Evolutionary conservation across 2,888 invertebrate genomes (phyloP).

Genomic region (Pandemis cinnamomeana): DNA sequence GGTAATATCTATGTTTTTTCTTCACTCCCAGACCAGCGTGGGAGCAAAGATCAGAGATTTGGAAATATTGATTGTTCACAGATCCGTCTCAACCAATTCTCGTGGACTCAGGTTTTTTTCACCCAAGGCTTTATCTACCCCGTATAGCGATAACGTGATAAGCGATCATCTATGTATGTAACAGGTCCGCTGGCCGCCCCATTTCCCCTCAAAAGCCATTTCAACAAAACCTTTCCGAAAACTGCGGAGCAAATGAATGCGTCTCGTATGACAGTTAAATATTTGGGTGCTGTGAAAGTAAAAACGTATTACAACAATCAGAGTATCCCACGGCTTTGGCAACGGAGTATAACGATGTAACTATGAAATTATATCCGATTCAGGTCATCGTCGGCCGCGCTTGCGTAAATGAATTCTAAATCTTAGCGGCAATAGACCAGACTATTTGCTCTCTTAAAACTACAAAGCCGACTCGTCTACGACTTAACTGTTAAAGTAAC

Average conservation of each 20-base stretch:
- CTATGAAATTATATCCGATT: conserved; percentile 9
- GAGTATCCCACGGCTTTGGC: conserved; percentile 10
- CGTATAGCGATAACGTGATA: too few relatives aligned
- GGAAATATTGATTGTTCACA: too few relatives aligned
- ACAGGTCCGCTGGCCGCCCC: too few relatives aligned
- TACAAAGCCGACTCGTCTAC: not conserved
- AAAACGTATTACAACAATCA: conserved; percentile 10
- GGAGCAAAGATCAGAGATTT: too few relatives aligned
- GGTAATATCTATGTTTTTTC: too few relatives aligned
- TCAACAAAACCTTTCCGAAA: not conserved
- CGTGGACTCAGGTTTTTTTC: too few relatives aligned
- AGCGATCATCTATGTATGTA: too few relatives aligned
- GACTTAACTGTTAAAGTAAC: too few relatives aligned
- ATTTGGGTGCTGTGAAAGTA: conserved; percentile 19
- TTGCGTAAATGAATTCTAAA: conserved; percentile 9
- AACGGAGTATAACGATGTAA: conserved; percentile 8
- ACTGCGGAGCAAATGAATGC: conserved; percentile 9
- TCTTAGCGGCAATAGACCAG: not conserved
- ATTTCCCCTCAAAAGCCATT: too few relatives aligned
- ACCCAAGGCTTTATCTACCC: too few relatives aligned
- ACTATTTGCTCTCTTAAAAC: not conserved
- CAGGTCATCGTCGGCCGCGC: not conserved
- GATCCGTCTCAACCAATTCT: too few relatives aligned
- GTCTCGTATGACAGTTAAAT: conserved; percentile 19
- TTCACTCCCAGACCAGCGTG: too few relatives aligned